Percentiles rank a stretch among this genome's conserved stretches.
Evolutionary conservation across 1,140 invertebrate genomes (phyloP).

Genomic region (Calosoma granatense): DNA sequence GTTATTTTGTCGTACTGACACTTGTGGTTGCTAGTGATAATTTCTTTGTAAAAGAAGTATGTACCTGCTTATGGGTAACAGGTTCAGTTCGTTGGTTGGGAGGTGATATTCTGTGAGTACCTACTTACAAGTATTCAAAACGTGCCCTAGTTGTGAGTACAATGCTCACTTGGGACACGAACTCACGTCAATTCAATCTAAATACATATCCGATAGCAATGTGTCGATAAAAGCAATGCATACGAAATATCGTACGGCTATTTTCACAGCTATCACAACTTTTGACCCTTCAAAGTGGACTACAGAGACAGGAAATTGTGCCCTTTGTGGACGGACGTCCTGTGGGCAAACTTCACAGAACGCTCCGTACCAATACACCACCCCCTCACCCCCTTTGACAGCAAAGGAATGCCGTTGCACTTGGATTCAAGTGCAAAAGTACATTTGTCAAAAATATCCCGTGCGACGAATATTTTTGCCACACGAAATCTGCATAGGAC

Average conservation of each 20-base stretch:
- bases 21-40: too few relatives aligned
- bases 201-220: slow-evolving; percentile 6
- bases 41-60: too few relatives aligned
- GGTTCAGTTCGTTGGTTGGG: too few relatives aligned
- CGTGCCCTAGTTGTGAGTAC: too few relatives aligned
- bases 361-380: background rate
- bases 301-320: slow-evolving; percentile 3
- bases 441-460: background rate
- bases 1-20: too few relatives aligned
- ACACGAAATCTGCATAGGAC: too few relatives aligned
- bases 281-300: slow-evolving; percentile 6
- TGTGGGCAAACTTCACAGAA: slow-evolving; percentile 6
- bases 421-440: background rate
- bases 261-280: slow-evolving; percentile 9
- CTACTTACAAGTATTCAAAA: too few relatives aligned
- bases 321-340: background rate
- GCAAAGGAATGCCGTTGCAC: background rate
- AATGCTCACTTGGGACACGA: too few relatives aligned
- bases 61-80: too few relatives aligned
- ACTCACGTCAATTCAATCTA: slow-evolving; percentile 2
- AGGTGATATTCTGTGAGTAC: too few relatives aligned
- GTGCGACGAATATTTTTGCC: too few relatives aligned
- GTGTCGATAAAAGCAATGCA: slow-evolving; percentile 8
- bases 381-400: background rate
- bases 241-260: slow-evolving; percentile 3